Conservation (phyloP, 2,888 invertebrate species). For the Bruchidius siliquastri region DNA sequence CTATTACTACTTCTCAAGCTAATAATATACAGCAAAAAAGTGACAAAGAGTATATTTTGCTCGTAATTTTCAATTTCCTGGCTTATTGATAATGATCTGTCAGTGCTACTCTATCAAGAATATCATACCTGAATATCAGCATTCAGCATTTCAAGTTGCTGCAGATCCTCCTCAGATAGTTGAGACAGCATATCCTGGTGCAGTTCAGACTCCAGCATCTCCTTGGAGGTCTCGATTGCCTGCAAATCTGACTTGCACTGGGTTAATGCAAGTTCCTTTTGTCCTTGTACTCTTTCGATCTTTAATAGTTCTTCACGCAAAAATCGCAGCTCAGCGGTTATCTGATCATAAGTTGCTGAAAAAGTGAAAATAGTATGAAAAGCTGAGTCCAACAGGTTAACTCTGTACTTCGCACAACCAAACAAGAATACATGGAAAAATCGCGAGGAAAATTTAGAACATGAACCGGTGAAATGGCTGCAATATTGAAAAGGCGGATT, state of each 20-base stretch:
- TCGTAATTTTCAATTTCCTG: too few relatives aligned
- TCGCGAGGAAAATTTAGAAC: too few relatives aligned
- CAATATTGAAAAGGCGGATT: too few relatives aligned
- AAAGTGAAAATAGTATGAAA: not conserved
- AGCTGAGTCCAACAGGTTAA: too few relatives aligned
- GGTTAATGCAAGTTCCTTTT: slow-evolving; percentile 87
- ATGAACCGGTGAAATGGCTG: too few relatives aligned
- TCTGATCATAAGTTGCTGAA: slow-evolving; percentile 77
- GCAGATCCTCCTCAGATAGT: slow-evolving; percentile 87
- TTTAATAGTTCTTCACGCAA: slow-evolving; percentile 92
- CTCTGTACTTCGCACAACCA: too few relatives aligned
- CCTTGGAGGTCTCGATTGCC: slow-evolving; percentile 93
- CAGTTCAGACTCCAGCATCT: slow-evolving; percentile 87
- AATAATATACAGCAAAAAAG: too few relatives aligned
- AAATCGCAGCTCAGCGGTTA: slow-evolving; percentile 89
- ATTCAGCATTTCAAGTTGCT: slow-evolving; percentile 88
- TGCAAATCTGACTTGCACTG: slow-evolving; percentile 90
- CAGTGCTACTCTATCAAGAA: not conserved
- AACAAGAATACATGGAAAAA: too few relatives aligned
- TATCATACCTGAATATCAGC: slow-evolving; percentile 69
- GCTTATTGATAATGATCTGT: not conserved
- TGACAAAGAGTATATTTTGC: too few relatives aligned
- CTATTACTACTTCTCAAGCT: too few relatives aligned
- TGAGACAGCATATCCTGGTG: slow-evolving; percentile 93
- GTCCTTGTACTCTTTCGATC: slow-evolving; percentile 84